Percentiles rank a stretch among this genome's conserved stretches.
Evolutionary conservation across 2,888 invertebrate genomes (phyloP).

Genomic region (Tetragonula carbonaria): DNA sequence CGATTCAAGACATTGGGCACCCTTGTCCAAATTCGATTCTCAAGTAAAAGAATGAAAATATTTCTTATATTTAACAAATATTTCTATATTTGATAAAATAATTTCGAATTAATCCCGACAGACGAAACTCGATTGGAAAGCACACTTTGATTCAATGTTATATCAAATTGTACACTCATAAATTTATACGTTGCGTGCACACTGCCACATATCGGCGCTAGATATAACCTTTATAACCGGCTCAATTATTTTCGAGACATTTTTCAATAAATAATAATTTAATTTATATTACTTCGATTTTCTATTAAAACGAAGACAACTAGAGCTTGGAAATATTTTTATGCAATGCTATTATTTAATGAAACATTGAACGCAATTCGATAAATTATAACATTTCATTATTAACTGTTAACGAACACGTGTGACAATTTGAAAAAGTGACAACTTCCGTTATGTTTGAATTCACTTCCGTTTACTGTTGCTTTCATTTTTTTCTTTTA

Average conservation of each 20-base stretch:
- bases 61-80: not conserved
- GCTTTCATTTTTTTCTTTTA: not conserved
- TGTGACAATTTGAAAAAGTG: not conserved
- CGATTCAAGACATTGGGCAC: not conserved
- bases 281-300: not conserved
- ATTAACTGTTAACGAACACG: not conserved
- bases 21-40: not conserved
- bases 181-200: not conserved
- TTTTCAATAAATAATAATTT: not conserved
- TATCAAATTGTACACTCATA: not conserved
- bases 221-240: not conserved
- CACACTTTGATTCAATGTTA: not conserved
- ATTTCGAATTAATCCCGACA: not conserved
- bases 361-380: not conserved
- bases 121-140: not conserved
- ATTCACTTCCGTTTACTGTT: not conserved
- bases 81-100: too few relatives aligned
- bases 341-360: not conserved
- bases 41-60: not conserved
- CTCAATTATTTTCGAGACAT: not conserved
- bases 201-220: not conserved
- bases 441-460: not conserved
- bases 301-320: not conserved
- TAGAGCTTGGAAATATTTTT: not conserved
- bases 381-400: not conserved